A percentile compares a stretch with the other conserved stretches of the same genome.
Conservation (phyloP, 2,888 invertebrate species). For the Agonopterix arenella region DNA sequence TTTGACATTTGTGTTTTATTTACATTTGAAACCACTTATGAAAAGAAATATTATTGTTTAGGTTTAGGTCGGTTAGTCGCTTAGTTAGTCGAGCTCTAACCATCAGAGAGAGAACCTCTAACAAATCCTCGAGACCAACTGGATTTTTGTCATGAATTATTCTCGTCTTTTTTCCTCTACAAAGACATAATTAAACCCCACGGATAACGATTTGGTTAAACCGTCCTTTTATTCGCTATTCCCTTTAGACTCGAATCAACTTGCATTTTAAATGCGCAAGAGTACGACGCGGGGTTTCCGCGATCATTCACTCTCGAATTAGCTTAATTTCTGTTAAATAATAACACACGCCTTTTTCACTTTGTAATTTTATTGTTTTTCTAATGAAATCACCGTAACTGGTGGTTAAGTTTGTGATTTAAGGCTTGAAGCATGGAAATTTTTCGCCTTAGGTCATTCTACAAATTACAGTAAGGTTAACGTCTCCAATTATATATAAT, state of each 20-base stretch:
- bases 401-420: neutral
- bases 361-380: slow-evolving; percentile 14
- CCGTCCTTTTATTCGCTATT: slow-evolving; percentile 38
- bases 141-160: slow-evolving; percentile 43
- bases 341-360: slow-evolving; percentile 4
- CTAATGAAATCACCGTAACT: neutral
- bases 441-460: slow-evolving; percentile 5
- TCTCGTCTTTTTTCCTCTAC: slow-evolving; percentile 36
- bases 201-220: slow-evolving; percentile 48
- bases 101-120: too few relatives aligned
- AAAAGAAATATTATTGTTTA: too few relatives aligned
- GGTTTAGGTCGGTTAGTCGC: too few relatives aligned
- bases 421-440: neutral
- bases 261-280: slow-evolving; percentile 18
- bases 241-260: slow-evolving; percentile 37
- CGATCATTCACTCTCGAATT: slow-evolving; percentile 10
- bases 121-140: neutral
- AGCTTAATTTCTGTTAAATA: neutral
- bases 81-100: too few relatives aligned
- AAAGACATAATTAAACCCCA: slow-evolving; percentile 64
- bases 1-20: too few relatives aligned
- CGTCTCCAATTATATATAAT: slow-evolving; percentile 16
- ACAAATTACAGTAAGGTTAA: slow-evolving; percentile 6
- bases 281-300: slow-evolving; percentile 17
- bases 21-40: too few relatives aligned